Conservation (phyloP, 2,113 vertebrate species). For the Semnornis frantzii region DNA sequence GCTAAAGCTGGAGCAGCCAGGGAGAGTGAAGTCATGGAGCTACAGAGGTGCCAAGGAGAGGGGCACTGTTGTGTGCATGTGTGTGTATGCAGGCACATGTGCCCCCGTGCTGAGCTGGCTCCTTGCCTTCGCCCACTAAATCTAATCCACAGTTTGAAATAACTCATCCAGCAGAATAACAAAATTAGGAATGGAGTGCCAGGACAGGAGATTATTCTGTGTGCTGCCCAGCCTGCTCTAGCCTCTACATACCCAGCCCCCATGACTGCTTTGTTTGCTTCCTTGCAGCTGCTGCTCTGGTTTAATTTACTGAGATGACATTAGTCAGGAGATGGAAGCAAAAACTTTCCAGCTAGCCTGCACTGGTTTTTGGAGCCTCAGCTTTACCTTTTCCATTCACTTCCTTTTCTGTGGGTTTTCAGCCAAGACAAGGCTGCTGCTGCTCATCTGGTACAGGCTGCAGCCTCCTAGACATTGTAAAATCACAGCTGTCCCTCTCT, state of each 20-base stretch:
- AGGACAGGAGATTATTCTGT: neutral
- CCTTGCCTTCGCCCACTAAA: neutral
- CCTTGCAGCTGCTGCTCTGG: slow-evolving; percentile 47
- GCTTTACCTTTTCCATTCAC: neutral
- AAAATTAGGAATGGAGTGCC: slow-evolving; percentile 22
- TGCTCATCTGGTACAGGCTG: neutral
- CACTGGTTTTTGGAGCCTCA: neutral
- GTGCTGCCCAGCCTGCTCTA: neutral
- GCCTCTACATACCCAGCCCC: neutral
- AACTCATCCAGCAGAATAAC: slow-evolving; percentile 51
- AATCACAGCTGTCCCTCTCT: neutral
- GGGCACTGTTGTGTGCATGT: neutral
- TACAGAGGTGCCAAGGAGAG: neutral
- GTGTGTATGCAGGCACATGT: rapidly evolving
- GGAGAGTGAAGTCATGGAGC: neutral
- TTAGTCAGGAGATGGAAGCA: slow-evolving; percentile 1
- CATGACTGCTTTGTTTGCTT: slow-evolving; percentile 26
- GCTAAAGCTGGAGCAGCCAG: neutral
- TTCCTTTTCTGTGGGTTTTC: neutral
- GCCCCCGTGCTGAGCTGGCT: neutral
- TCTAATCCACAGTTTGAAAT: slow-evolving; percentile 48
- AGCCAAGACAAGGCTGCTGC: neutral
- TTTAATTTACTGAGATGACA: slow-evolving; percentile 43
- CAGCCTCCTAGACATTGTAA: neutral
- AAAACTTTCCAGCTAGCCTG: neutral